Evolutionary conservation across 2,113 vertebrate species (phyloP).

Genomic region (Perca schrenkii): DNA sequence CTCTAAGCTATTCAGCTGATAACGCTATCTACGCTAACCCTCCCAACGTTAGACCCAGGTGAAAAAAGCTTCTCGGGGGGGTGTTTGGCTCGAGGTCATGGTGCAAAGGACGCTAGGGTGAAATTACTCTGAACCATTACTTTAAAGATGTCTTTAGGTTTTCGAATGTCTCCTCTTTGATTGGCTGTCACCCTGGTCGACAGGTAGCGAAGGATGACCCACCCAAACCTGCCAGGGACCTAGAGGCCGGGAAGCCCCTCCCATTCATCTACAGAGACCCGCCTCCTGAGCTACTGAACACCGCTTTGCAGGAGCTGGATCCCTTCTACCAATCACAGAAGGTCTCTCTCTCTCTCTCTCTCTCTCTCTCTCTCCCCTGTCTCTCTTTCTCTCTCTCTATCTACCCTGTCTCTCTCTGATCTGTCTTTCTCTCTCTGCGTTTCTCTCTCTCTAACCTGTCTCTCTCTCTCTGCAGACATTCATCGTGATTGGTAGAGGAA

Average conservation of each 20-base stretch:
- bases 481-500: slow-evolving; percentile 91
- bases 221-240: slow-evolving; percentile 21
- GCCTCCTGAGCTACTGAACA: slow-evolving; percentile 48
- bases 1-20: too few species aligned
- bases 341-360: slow-evolving; percentile 34
- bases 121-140: too few species aligned
- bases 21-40: too few species aligned
- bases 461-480: slow-evolving; percentile 86
- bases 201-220: slow-evolving; percentile 15
- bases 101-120: too few species aligned
- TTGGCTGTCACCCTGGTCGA: background rate
- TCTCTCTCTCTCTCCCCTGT: slow-evolving; percentile 1
- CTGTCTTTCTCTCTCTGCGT: too few species aligned
- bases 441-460: background rate
- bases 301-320: slow-evolving; percentile 74
- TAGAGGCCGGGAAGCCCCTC: slow-evolving; percentile 61
- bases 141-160: background rate
- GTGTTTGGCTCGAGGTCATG: too few species aligned
- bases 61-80: too few species aligned
- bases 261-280: slow-evolving; percentile 63
- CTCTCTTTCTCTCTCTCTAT: background rate
- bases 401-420: too few species aligned
- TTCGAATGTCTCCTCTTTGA: background rate
- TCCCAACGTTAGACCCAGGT: too few species aligned
- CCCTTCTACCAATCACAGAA: slow-evolving; percentile 66